Evolutionary conservation across 2,113 vertebrate species (phyloP).

Genomic region (Ia io): DNA sequence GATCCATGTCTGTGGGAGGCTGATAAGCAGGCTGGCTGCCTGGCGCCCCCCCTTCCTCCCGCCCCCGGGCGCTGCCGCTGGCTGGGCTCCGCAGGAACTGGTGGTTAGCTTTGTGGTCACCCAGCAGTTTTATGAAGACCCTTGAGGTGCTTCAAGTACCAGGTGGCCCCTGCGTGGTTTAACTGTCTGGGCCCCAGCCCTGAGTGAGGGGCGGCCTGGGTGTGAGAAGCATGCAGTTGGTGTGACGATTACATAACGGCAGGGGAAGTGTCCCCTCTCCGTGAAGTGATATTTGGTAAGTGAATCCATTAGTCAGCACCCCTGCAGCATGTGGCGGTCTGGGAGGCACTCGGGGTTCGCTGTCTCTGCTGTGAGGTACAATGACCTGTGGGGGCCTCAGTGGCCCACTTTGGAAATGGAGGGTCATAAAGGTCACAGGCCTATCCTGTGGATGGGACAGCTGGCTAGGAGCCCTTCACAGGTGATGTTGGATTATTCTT

Average conservation of each 20-base stretch:
- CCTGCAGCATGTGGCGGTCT: accelerated
- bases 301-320: accelerated
- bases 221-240: constrained; percentile 48
- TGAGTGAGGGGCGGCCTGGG: neutral
- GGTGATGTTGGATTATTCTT: accelerated
- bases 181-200: constrained; percentile 73
- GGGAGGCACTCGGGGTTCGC: accelerated
- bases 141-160: constrained; percentile 71
- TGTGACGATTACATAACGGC: constrained; percentile 4
- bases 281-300: accelerated
- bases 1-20: neutral
- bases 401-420: neutral
- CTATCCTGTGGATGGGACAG: accelerated
- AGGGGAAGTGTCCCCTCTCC: neutral
- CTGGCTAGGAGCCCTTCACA: accelerated
- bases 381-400: accelerated
- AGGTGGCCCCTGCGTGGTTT: constrained; percentile 73
- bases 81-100: constrained; percentile 54
- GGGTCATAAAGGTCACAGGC: neutral
- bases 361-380: accelerated
- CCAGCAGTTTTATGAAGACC: constrained; percentile 74
- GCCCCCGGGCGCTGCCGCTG: neutral
- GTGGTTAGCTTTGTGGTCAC: constrained; percentile 78
- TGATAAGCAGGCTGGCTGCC: neutral
- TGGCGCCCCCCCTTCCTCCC: neutral